These are phyloP conservation scores for Solenodon paradoxus DNA, from an alignment of 2,113 vertebrate genomes.

Conservation along the genomic window DNA sequence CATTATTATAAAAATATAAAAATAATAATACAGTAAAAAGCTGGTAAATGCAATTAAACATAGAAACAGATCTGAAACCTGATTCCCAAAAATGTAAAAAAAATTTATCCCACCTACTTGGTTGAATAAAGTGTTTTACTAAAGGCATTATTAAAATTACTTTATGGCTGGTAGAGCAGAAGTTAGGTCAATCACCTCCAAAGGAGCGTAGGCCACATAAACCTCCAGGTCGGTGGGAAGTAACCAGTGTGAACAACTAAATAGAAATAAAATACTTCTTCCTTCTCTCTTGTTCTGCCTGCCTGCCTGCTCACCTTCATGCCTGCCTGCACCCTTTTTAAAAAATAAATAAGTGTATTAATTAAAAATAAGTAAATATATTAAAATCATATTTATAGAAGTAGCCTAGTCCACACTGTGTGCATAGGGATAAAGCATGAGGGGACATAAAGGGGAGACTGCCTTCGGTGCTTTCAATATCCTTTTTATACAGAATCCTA, in stretches of 20 bases:
- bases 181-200: no score
- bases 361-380: no score
- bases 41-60: neutral
- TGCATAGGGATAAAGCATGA: neutral
- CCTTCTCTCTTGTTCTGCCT: no score
- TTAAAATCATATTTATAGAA: neutral
- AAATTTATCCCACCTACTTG: neutral
- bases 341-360: no score
- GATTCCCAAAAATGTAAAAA: neutral
- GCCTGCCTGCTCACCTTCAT: no score
- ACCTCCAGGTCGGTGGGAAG: no score
- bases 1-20: neutral
- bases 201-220: no score
- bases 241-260: no score
- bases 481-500: neutral
- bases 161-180: no score
- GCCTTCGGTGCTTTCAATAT: neutral
- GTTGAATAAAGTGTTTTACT: neutral
- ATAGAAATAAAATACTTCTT: no score
- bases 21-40: slow-evolving; percentile 19
- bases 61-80: neutral
- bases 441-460: no score
- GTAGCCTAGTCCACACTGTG: neutral
- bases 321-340: no score
- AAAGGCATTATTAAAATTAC: neutral